Base-by-base conservation (phyloP, 2,888 invertebrate species). In the Synergus umbraculus region DNA sequence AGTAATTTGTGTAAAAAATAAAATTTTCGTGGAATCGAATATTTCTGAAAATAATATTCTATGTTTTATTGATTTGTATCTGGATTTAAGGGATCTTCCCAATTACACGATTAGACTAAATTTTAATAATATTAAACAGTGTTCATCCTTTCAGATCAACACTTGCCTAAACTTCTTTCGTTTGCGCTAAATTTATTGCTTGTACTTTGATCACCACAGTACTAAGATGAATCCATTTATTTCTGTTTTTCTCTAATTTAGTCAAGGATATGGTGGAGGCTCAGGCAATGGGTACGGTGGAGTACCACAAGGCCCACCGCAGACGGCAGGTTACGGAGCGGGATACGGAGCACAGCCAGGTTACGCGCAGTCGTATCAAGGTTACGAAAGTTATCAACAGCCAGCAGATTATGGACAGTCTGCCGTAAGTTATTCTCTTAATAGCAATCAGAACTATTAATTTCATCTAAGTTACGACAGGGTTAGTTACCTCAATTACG, bases 381-480 rank as follows among this genome's bases (percentile, higher is more conserved):
- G 91, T 4, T 92, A 92, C 60, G 92, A 92, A 80, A 92, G 89
- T 79, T 92, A 92, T 80, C 92, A 91, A 73, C 90, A 91, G 69
- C 89, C 91, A 63, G 89, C 91, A 43, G 92, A 92, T 81, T 92
- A 92, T 76, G 86, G 90, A 29, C 92, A 91, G 85, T 86, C 91
- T 76, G 86, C 91, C 82, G 92, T 92, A 87, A 87, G 85, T 84
- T 84, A 54, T 73, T 10, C 54, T 46, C 22, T 46, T 49, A 69
- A 49, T 69, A 69, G 69, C 69, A 13, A 60, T 60, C 60, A 60
- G 60, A n/a, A 69, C 41, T 66, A 66, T 69, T 69, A 46, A 69
- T 69, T 46, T 29, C 46, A 29, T 49, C 15, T 49, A 69, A 69
- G 69, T 49, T 69, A 69, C 46, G 67, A 49, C 46, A 22, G 22